phyloP scores from a whole-genome alignment of 2,888 invertebrate species.

The Chironomus riparius region DNA sequence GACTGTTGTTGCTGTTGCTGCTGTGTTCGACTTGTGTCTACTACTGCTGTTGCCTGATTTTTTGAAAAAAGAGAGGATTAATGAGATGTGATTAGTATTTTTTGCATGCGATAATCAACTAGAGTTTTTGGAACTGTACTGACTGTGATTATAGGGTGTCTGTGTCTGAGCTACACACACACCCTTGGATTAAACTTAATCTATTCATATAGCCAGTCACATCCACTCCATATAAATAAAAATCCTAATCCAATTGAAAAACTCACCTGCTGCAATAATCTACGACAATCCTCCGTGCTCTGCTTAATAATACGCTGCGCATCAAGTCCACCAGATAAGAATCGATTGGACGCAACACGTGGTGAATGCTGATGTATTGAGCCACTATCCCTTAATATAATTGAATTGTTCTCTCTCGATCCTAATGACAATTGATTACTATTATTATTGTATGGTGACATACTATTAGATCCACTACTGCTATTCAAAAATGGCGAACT shows the following conservation, averaged over 20 bases:
- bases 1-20: conserved; percentile 7
- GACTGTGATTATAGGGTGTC: too few species aligned
- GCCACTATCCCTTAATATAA: conserved; percentile 4
- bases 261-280: conserved; percentile 52
- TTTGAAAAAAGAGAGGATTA: background rate
- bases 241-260: conserved; percentile 30
- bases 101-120: too few species aligned
- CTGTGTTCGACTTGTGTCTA: conserved; percentile 33
- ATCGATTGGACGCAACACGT: conserved; percentile 38
- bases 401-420: conserved; percentile 14
- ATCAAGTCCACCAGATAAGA: conserved; percentile 48
- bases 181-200: too few species aligned
- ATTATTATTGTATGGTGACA: background rate
- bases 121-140: too few species aligned
- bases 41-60: conserved; percentile 39
- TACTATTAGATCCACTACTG: background rate
- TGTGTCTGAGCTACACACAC: too few species aligned
- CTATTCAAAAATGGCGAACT: conserved; percentile 30
- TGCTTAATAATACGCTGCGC: conserved; percentile 52
- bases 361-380: conserved; percentile 36
- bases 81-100: too few species aligned
- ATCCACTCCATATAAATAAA: background rate
- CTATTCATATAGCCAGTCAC: too few species aligned
- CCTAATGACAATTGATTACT: background rate
- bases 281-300: conserved; percentile 59